phyloP scores from a whole-genome alignment of 2,888 invertebrate species.

The Melanostoma scalare region DNA sequence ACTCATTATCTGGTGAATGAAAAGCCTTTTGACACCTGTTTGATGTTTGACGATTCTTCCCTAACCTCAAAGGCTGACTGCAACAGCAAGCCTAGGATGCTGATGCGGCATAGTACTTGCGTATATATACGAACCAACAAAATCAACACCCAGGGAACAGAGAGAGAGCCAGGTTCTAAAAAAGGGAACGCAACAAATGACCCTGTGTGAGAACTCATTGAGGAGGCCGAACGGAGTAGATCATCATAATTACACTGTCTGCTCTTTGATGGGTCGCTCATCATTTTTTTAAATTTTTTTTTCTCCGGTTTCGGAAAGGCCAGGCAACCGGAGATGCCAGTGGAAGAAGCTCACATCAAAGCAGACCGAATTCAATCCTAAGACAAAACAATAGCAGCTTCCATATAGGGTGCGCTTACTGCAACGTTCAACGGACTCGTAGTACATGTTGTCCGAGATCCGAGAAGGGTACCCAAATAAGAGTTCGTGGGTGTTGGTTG shows the following conservation, averaged over 20 bases:
- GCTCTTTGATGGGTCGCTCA: conserved; percentile 73
- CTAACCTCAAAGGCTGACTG: conserved; percentile 69
- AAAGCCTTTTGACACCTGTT: conserved; percentile 73
- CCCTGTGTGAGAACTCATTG: conserved; percentile 71
- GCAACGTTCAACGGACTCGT: conserved; percentile 57
- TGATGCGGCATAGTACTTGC: conserved; percentile 45
- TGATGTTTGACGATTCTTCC: conserved; percentile 72
- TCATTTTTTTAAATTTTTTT: conserved; percentile 61
- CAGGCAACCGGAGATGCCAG: conserved; percentile 70
- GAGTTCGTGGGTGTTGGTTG: conserved; percentile 69
- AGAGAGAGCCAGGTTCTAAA: conserved; percentile 51
- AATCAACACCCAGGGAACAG: conserved; percentile 13
- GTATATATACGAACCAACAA: conserved; percentile 18
- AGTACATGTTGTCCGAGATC: conserved; percentile 50
- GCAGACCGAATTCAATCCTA: conserved; percentile 71
- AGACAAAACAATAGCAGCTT: conserved; percentile 72
- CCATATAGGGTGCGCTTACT: conserved; percentile 72
- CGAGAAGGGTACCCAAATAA: conserved; percentile 61
- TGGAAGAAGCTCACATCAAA: conserved; percentile 72
- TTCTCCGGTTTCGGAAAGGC: conserved; percentile 53
- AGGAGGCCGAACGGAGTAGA: conserved; percentile 73
- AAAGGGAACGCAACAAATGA: conserved; percentile 72
- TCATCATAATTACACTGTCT: conserved; percentile 76
- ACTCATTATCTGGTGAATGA: conserved; percentile 72
- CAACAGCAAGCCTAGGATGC: conserved; percentile 38